Percentiles rank a stretch among this genome's conserved stretches.
These are phyloP conservation scores for Tragopan temminckii DNA, from an alignment of 2,797 vertebrate species.

Conservation along the genomic window DNA sequence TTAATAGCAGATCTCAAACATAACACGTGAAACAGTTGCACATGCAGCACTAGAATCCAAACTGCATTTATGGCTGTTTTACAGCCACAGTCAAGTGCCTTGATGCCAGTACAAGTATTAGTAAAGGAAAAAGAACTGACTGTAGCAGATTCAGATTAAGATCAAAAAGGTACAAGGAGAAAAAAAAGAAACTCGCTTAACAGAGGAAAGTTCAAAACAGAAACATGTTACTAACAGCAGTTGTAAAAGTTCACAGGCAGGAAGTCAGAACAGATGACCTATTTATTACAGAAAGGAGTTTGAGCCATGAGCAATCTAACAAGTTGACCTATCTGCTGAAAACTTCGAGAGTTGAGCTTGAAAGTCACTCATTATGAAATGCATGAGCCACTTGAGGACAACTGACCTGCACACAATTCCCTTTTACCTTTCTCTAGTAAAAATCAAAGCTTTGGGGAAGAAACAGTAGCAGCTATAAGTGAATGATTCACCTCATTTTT, in stretches of 20 bases:
- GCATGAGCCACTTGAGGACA: rapidly evolving
- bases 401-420: neutral
- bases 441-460: neutral
- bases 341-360: rapidly evolving
- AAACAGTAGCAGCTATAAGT: neutral
- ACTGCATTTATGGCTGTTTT: neutral
- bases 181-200: rapidly evolving
- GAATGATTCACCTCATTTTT: constrained; percentile 36
- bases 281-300: too few species aligned
- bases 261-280: neutral
- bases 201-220: neutral
- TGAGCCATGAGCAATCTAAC: neutral
- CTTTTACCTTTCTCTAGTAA: neutral
- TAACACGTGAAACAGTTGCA: neutral
- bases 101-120: neutral
- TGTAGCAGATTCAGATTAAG: neutral
- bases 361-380: neutral
- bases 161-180: neutral
- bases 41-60: neutral
- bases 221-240: rapidly evolving
- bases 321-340: neutral
- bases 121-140: neutral
- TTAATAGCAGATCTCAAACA: neutral
- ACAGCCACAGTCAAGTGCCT: neutral
- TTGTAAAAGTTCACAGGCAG: neutral